Evolutionary conservation across 2,888 invertebrate genomes (phyloP).

Genomic region (Patella caerulea): DNA sequence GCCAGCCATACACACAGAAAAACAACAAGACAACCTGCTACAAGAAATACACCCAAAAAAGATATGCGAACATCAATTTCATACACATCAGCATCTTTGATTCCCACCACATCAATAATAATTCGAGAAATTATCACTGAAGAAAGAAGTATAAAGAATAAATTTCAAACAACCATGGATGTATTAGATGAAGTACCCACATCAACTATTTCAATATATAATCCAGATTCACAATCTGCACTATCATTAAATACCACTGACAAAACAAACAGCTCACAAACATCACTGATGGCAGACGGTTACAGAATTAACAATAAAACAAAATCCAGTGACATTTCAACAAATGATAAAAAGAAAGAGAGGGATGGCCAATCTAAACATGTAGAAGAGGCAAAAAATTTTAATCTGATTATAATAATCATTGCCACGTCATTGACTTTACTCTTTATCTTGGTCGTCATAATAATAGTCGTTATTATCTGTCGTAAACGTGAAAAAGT

Average conservation of each 20-base stretch:
- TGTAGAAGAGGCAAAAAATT: neutral
- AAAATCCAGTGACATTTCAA: neutral
- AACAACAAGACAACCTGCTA: neutral
- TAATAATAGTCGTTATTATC: conserved; percentile 17
- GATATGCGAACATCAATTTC: neutral
- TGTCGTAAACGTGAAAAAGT: conserved; percentile 25
- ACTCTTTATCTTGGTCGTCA: conserved; percentile 9
- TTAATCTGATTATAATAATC: neutral
- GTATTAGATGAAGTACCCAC: neutral
- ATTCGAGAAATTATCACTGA: neutral
- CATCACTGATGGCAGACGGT: neutral
- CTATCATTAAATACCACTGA: neutral
- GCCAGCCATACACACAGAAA: neutral
- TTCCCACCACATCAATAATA: conserved; percentile 13
- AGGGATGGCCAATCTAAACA: neutral
- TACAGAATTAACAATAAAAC: neutral
- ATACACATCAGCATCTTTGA: neutral
- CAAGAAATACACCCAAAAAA: neutral
- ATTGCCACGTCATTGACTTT: conserved; percentile 12
- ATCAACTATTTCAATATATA: neutral
- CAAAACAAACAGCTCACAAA: neutral
- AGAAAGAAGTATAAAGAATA: neutral
- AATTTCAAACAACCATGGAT: neutral
- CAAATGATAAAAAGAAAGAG: neutral
- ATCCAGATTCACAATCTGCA: too few species aligned